Conservation (phyloP, 2,888 invertebrate species). For the Pammene fasciana region DNA sequence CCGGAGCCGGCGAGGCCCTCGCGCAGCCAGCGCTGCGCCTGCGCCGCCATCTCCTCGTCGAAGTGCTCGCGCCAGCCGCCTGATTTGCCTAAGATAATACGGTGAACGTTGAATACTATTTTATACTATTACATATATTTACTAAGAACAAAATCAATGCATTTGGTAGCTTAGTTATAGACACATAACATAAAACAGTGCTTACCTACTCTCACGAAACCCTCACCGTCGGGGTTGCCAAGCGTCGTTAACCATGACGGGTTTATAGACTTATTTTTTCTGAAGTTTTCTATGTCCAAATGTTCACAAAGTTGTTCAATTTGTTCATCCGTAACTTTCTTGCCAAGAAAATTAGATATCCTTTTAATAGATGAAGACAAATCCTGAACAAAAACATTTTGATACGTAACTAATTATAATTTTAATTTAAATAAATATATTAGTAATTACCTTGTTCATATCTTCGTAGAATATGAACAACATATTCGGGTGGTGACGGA, state of each 20-base stretch:
- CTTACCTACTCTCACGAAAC: constrained; percentile 11
- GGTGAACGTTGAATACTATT: too few species aligned
- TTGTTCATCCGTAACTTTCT: constrained; percentile 75
- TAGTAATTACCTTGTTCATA: too few species aligned
- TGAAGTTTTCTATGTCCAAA: constrained; percentile 88
- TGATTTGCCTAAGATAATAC: background rate
- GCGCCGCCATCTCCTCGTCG: constrained; percentile 58
- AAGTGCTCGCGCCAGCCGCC: constrained; percentile 33
- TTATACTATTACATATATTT: too few species aligned
- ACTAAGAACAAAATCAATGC: too few species aligned
- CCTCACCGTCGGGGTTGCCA: constrained; percentile 53
- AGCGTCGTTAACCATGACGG: constrained; percentile 67
- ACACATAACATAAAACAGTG: too few species aligned
- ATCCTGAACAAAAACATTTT: constrained; percentile 65
- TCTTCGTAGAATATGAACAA: too few species aligned
- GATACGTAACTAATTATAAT: too few species aligned
- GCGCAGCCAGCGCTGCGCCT: constrained; percentile 86
- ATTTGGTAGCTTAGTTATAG: too few species aligned
- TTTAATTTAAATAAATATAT: too few species aligned
- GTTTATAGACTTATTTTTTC: constrained; percentile 74
- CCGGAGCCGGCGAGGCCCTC: constrained; percentile 82
- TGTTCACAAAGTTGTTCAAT: constrained; percentile 79
- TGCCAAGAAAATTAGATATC: constrained; percentile 82
- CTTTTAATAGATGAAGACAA: constrained; percentile 72
- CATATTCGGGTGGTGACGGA: too few species aligned